Conservation (phyloP, 1,140 invertebrate genomes). For the Eriosoma lanigerum region DNA sequence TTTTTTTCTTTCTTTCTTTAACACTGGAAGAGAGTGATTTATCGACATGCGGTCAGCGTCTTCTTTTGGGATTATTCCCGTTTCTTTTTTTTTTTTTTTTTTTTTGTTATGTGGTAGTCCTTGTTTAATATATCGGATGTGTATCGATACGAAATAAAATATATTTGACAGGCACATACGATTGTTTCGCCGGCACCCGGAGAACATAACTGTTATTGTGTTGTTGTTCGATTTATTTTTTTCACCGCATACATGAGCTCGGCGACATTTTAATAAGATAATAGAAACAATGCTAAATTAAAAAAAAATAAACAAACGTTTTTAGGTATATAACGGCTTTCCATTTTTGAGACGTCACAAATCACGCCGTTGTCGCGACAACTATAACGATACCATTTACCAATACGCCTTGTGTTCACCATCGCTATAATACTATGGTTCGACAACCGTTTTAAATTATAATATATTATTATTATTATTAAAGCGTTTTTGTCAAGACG, state of each 20-base stretch:
- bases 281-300: conserved; percentile 1
- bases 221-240: neutral
- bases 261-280: conserved; percentile 32
- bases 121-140: neutral
- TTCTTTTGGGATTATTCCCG: conserved; percentile 13
- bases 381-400: neutral
- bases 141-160: conserved; percentile 32
- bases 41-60: neutral
- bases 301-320: neutral
- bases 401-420: neutral
- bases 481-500: neutral
- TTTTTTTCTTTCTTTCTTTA: neutral
- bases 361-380: neutral
- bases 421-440: neutral
- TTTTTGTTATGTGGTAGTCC: neutral
- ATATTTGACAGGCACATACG: conserved; percentile 6
- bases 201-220: neutral
- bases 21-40: conserved; percentile 36
- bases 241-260: neutral
- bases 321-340: conserved; percentile 19
- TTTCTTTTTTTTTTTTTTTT: neutral
- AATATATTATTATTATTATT: too few species aligned
- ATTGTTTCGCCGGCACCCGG: conserved; percentile 22
- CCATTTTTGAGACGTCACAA: conserved; percentile 17
- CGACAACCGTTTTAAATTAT: conserved; percentile 15